Evolutionary conservation across 2,113 vertebrate genomes (phyloP), one percentile per base, ranked within the genome.

Genomic region (Callipepla squamata): DNA sequence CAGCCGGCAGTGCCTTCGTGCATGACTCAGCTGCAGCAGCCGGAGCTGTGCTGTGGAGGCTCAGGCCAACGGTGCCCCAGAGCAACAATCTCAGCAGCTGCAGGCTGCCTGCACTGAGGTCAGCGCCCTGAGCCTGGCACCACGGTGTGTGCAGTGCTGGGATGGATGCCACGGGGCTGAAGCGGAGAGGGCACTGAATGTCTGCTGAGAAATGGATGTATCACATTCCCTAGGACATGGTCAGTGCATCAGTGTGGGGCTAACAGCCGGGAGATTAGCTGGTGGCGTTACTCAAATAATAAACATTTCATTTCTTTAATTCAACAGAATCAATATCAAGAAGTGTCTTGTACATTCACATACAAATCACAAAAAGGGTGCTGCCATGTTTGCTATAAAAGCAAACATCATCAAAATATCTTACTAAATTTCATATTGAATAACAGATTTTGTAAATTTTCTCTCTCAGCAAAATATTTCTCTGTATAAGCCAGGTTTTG

Each of bases 11-110:
- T 85, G 61, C 76, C 59, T 83, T 91, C 83, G 40, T 74, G 87
- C 82, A 92, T 96, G 96, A 96, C 93, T 96, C 96, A 95, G 95
- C 95, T 92, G 80, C 69, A 69, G 68, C 76, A 66, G 38, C 6
- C 7, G 83, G 72, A 47, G 76, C 92, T 94, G 82, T 87, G 89
- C 82, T 85, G 55, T 17, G 9, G 48, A 62, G 66, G 82, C 90
- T 73, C 75, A 80, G 85, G 87, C 73, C 92, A 87, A 78, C 57
- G 45, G 73, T 84, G 91, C 53, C 82, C 63, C 38, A 15, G 79
- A 73, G 30, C 36, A 53, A 70, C 76, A 61, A 89, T 92, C 91
- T 84, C 58, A 55, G 78, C 74, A 78, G 80, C 69, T 84, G 57
- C 90, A 58, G 3, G 53, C 90, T 73, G n/a, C 48, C 75, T 80